A percentile compares a stretch with the other conserved stretches of the same genome.
Evolutionary conservation across 2,113 vertebrate species (phyloP).

Genomic region (Perca fluviatilis): DNA sequence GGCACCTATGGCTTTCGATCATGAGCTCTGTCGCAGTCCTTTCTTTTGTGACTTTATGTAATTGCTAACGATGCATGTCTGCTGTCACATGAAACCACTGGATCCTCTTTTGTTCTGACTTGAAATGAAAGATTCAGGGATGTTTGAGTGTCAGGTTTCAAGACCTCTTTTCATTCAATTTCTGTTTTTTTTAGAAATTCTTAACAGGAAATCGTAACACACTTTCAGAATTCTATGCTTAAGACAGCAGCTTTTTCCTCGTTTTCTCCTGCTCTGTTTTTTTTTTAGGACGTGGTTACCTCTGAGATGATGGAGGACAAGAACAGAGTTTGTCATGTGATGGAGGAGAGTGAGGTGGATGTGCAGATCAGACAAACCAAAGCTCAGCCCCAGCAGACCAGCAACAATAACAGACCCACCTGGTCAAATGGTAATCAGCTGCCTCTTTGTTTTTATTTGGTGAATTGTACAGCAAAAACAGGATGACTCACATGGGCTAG

Average conservation of each 20-base stretch:
- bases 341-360: constrained; percentile 56
- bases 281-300: constrained; percentile 22
- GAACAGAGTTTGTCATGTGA: neutral
- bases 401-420: constrained; percentile 12
- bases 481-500: neutral
- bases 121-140: neutral
- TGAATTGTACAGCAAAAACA: neutral
- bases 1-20: neutral
- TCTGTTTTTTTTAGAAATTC: neutral
- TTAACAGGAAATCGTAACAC: neutral
- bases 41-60: neutral
- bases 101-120: constrained; percentile 18
- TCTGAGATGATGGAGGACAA: constrained; percentile 56
- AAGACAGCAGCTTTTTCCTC: neutral
- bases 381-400: constrained; percentile 18
- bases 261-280: neutral
- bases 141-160: neutral
- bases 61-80: neutral
- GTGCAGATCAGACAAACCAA: constrained; percentile 5
- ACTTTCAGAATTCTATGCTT: neutral
- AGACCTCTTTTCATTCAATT: neutral
- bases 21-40: neutral
- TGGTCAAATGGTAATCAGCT: constrained; percentile 71
- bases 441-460: neutral
- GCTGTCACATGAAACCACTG: constrained; percentile 1